Evolutionary conservation across 2,113 vertebrate species (phyloP), one percentile per base, ranked within the genome.

Genomic region (Mobula birostris): DNA sequence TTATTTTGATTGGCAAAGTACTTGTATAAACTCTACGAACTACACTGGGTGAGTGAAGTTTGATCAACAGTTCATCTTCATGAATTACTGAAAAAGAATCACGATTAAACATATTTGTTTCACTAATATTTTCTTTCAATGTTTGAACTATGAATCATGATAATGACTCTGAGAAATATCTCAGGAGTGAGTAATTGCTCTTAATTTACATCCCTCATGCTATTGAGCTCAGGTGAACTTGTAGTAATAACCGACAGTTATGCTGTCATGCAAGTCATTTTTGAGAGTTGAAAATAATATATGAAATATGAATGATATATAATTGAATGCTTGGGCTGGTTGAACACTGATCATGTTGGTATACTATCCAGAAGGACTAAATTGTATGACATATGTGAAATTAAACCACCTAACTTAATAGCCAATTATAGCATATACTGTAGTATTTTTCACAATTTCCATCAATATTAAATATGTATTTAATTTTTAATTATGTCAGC

Each of bases 1-100:
- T 61, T 61, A 61, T 61, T 87, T 87, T 87, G 83, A 63, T 87
- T 87, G 83, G 83, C 48, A 87, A 87, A 87, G 56, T 27, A 87
- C 12, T 61, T 29, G 2, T 15, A 29, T 87, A 29, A 87, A 87
- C 56, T 87, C 48, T 4, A 11, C 58, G 79, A 48, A 27, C 4
- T 61, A 56, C 29, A 29, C 56, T 87, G 83, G 83, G 56, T 87
- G 24, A 87, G 9, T 29, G 83, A 87, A 87, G 24, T 24, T 87
- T 87, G 11, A 61, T 27, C 83, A 87, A 14, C 48, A 4, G 82
- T 48, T 9, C 24, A 48, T 85, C 56, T 87, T 87, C 61, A 29
- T 56, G 29, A 85, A 85, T 7, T 36, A 8, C 40, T 48, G 9
- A 82, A 17, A 61, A 61, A 85, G 21, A 58, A 85, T 85, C 8